These are phyloP conservation scores for Leucophenga montana DNA, from an alignment of 2,888 invertebrate genomes.

Conservation along the genomic window DNA sequence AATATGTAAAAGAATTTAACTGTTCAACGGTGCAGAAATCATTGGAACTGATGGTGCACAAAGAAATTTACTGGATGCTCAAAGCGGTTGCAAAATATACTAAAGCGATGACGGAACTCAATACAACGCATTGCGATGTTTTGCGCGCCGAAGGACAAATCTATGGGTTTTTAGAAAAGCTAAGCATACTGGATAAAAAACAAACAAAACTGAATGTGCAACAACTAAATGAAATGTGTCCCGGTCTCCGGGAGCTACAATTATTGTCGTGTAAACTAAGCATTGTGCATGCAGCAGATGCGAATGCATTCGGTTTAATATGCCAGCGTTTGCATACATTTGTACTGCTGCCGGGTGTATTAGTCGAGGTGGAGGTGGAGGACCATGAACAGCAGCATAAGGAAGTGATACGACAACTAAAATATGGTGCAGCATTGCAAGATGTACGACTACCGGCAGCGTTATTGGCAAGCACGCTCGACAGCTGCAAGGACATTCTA, in stretches of 20 bases:
- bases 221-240: slow-evolving; percentile 39
- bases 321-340: slow-evolving; percentile 36
- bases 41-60: slow-evolving; percentile 40
- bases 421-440: slow-evolving; percentile 45
- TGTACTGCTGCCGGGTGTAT: slow-evolving; percentile 42
- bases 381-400: not conserved
- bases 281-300: too few species aligned
- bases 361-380: slow-evolving; percentile 26
- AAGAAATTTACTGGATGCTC: slow-evolving; percentile 40
- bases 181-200: slow-evolving; percentile 43
- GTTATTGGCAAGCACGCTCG: slow-evolving; percentile 37
- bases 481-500: slow-evolving; percentile 40
- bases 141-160: slow-evolving; percentile 30
- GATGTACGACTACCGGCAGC: slow-evolving; percentile 48
- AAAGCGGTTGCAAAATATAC: slow-evolving; percentile 41
- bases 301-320: too few species aligned
- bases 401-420: slow-evolving; percentile 35
- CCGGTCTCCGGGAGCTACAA: slow-evolving; percentile 44
- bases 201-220: slow-evolving; percentile 34
- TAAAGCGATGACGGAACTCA: slow-evolving; percentile 45
- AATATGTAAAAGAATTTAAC: slow-evolving; percentile 46
- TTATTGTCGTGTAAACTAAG: slow-evolving; percentile 30
- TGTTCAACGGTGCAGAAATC: slow-evolving; percentile 34
- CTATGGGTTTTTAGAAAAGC: slow-evolving; percentile 4
- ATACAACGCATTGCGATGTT: slow-evolving; percentile 33